Conservation (phyloP, 2,888 invertebrate genomes). For the Elysia crispata region DNA sequence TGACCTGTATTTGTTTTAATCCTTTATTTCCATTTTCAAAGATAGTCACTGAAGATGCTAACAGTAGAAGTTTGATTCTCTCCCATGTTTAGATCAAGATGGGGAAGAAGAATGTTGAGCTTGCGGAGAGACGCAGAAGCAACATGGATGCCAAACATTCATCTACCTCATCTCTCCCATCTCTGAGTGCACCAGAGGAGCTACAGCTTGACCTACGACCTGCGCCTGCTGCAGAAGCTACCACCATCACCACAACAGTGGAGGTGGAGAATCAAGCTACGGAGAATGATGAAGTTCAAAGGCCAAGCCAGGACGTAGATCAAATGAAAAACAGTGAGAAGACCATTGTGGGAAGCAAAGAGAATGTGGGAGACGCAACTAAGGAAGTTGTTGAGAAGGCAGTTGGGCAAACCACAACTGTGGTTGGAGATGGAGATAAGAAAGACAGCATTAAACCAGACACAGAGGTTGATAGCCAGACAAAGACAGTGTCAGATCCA, state of each 20-base stretch:
- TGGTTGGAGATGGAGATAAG: background rate
- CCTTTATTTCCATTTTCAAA: too few species aligned
- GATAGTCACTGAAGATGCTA: too few species aligned
- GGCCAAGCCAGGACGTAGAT: background rate
- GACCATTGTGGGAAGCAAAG: slow-evolving; percentile 16
- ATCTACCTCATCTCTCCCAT: slow-evolving; percentile 53
- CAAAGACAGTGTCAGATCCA: background rate
- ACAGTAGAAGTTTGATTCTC: background rate
- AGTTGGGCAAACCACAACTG: background rate
- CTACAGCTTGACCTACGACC: slow-evolving; percentile 61
- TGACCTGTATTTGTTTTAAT: background rate
- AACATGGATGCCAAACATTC: slow-evolving; percentile 61
- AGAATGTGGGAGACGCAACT: background rate
- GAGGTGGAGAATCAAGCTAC: slow-evolving; percentile 44
- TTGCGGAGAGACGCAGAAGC: slow-evolving; percentile 60
- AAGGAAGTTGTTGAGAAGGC: background rate
- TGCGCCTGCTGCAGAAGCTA: slow-evolving; percentile 51
- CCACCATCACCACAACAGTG: slow-evolving; percentile 4
- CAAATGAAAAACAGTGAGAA: slow-evolving; percentile 7
- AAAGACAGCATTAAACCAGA: background rate
- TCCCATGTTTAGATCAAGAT: slow-evolving; percentile 64
- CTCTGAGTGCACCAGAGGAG: slow-evolving; percentile 64
- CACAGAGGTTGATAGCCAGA: background rate
- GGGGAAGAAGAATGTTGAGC: slow-evolving; percentile 64
- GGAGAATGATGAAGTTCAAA: background rate